Conservation (phyloP, 2,797 vertebrate genomes). For the Enteromius fasciolatus region DNA sequence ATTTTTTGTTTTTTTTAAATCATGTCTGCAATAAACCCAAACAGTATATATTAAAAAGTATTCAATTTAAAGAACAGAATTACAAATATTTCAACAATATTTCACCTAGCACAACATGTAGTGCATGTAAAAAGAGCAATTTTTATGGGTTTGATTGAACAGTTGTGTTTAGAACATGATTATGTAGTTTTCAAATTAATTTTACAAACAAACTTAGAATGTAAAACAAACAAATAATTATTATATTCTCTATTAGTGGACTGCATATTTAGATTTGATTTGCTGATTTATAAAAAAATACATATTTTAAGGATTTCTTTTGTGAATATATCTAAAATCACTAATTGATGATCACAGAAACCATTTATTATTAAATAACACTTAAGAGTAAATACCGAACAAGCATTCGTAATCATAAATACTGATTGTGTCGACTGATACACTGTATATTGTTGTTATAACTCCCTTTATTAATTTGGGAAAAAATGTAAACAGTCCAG, state of each 20-base stretch:
- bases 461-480: not conserved
- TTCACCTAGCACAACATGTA: not conserved
- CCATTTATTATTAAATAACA: constrained; percentile 1
- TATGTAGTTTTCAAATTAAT: not conserved
- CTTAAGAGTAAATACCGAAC: not conserved
- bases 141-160: not conserved
- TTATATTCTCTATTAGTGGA: not conserved
- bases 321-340: not conserved
- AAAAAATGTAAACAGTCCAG: not conserved
- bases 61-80: not conserved
- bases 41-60: not conserved
- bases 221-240: not conserved
- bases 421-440: not conserved
- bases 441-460: not conserved
- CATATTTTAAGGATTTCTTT: not conserved
- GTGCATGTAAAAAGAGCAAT: not conserved
- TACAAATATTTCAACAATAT: not conserved
- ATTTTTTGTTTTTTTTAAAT: not conserved
- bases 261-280: not conserved
- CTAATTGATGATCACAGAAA: not conserved
- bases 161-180: not conserved
- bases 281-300: not conserved
- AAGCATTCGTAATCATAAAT: constrained; percentile 14
- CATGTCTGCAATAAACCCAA: not conserved
- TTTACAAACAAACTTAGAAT: not conserved